A percentile compares a stretch with the other conserved stretches of the same genome.
These are phyloP conservation scores for Leptocoma aspasia DNA, from an alignment of 2,113 vertebrate species.

Conservation along the genomic window DNA sequence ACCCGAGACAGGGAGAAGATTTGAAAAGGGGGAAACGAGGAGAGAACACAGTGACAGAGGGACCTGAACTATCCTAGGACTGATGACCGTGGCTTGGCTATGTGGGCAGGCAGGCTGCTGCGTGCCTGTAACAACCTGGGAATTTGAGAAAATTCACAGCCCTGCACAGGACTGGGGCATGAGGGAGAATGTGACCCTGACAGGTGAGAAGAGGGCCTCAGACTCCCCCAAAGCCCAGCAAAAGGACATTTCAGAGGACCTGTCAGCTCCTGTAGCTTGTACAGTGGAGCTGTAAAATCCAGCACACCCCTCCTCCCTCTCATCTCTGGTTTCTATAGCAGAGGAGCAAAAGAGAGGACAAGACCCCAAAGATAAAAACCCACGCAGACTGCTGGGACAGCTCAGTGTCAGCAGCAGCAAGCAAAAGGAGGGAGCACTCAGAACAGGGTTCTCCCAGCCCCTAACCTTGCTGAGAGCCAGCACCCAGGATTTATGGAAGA, in stretches of 20 bases:
- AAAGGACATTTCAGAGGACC: neutral
- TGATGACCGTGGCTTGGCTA: accelerated
- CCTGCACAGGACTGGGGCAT: neutral
- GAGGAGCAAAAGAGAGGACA: neutral
- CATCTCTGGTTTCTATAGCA: neutral
- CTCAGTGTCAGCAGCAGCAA: accelerated
- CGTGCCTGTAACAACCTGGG: neutral
- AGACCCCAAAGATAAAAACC: neutral
- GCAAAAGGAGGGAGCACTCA: neutral
- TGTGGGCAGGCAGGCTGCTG: neutral
- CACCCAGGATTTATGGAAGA: slow-evolving; percentile 45
- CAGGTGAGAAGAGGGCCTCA: neutral
- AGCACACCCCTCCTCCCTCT: neutral
- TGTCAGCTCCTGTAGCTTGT: neutral
- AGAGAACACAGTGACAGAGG: neutral
- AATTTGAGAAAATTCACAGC: neutral
- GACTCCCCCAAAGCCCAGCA: no score
- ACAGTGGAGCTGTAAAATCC: neutral
- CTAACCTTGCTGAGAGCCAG: slow-evolving; percentile 56
- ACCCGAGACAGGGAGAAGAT: neutral
- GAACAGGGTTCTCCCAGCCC: neutral
- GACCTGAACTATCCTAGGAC: neutral
- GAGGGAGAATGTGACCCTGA: neutral
- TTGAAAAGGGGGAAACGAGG: neutral
- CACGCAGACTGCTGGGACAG: neutral